A percentile compares a stretch with the other conserved stretches of the same genome.
phyloP scores from a whole-genome alignment of 2,888 invertebrate species.

The Dichetophora obliterata region DNA sequence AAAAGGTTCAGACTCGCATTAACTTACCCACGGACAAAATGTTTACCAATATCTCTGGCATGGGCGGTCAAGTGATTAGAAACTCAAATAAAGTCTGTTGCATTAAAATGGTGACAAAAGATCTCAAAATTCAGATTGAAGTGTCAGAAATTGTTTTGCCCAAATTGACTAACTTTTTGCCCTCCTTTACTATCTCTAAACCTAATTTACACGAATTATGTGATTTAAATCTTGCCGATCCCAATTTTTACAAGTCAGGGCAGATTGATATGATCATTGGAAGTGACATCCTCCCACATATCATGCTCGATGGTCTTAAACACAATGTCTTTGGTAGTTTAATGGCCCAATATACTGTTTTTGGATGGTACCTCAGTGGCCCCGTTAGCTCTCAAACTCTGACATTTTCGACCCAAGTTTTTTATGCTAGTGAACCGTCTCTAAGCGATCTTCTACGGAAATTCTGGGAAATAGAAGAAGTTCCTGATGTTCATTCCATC shows the following conservation, averaged over 20 bases:
- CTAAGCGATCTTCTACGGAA: background rate
- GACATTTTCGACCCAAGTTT: background rate
- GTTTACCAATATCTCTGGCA: conserved; percentile 27
- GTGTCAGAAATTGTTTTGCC: too few relatives aligned
- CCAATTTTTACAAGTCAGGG: conserved; percentile 20
- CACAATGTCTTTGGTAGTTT: background rate
- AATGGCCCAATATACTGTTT: background rate
- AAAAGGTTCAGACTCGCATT: conserved; percentile 12
- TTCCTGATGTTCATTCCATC: too few relatives aligned
- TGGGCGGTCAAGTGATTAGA: conserved; percentile 4
- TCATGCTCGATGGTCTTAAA: background rate
- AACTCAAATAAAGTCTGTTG: too few relatives aligned
- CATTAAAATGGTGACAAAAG: too few relatives aligned
- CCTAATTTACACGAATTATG: background rate
- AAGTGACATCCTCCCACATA: background rate
- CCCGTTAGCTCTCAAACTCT: too few relatives aligned
- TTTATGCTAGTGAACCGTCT: too few relatives aligned
- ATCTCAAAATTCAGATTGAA: too few relatives aligned
- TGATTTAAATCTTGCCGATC: conserved; percentile 23
- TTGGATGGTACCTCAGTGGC: too few relatives aligned
- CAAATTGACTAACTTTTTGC: background rate
- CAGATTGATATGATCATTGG: too few relatives aligned
- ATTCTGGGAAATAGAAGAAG: conserved; percentile 3
- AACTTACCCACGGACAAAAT: conserved; percentile 14
- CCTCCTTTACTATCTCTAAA: background rate